Evolutionary conservation across 2,797 vertebrate genomes (phyloP).

Genomic region (Mus spretus): DNA sequence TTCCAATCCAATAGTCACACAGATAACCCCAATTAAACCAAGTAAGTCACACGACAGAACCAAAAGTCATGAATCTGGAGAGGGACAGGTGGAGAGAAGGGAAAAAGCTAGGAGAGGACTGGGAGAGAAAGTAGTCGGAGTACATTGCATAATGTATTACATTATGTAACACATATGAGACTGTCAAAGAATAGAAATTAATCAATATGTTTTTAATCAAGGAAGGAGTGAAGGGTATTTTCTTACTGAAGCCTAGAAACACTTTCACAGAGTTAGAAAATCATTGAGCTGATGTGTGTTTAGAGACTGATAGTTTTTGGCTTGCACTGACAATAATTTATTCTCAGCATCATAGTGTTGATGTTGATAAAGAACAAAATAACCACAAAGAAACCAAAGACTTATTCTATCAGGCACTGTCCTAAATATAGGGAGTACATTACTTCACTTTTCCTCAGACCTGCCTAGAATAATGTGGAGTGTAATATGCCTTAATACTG

Average conservation of each 20-base stretch:
- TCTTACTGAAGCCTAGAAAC: constrained; percentile 22
- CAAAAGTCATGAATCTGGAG: not conserved
- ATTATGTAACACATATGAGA: not conserved
- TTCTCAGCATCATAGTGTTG: constrained; percentile 14
- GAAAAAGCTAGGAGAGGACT: no score
- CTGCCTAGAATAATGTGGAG: not conserved
- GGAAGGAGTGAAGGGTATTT: constrained; percentile 21
- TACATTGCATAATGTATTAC: not conserved
- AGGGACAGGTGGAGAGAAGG: not conserved
- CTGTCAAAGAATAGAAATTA: not conserved
- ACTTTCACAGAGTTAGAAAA: not conserved
- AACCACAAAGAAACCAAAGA: not conserved
- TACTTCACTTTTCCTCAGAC: not conserved
- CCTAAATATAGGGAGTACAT: not conserved
- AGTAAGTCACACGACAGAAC: not conserved
- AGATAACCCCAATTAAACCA: not conserved
- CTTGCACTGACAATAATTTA: not conserved
- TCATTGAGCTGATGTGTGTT: not conserved
- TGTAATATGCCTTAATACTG: not conserved
- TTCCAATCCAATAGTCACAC: not conserved
- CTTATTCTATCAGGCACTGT: not conserved
- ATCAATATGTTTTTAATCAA: not conserved
- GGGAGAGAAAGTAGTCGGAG: not conserved
- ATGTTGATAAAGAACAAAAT: not conserved
- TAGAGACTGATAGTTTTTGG: not conserved